Evolutionary conservation across 2,797 vertebrate species (phyloP).

Genomic region (Chelon labrosus): DNA sequence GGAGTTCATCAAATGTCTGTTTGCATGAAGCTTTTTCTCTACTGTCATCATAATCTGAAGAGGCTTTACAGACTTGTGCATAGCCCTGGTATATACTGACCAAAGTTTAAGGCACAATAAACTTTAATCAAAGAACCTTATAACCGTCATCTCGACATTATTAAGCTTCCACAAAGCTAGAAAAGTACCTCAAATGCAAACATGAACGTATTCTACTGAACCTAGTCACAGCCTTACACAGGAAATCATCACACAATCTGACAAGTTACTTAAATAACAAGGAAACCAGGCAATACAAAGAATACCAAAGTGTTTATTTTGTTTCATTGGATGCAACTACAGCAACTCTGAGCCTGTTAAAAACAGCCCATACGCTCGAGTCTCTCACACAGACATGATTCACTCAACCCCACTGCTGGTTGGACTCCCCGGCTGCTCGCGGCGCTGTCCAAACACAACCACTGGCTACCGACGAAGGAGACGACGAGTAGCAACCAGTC

Average conservation of each 20-base stretch:
- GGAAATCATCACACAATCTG: background rate
- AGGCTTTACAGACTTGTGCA: too few relatives aligned
- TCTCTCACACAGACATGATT: conserved; percentile 10
- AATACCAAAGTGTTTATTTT: conserved; percentile 73
- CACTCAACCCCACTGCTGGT: conserved; percentile 10
- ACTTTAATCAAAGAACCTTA: too few relatives aligned
- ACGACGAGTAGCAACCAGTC: conserved; percentile 39
- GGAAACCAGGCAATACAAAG: conserved; percentile 24
- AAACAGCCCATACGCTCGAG: conserved; percentile 29
- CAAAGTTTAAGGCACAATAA: too few relatives aligned
- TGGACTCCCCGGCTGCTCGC: conserved; percentile 54
- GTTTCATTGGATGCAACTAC: conserved; percentile 59
- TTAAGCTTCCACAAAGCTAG: too few relatives aligned
- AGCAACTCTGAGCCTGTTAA: conserved; percentile 59
- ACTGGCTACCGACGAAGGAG: conserved; percentile 16
- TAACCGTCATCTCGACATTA: too few relatives aligned
- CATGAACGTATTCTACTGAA: too few relatives aligned
- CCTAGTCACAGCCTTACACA: too few relatives aligned
- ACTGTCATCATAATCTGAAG: background rate
- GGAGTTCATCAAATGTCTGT: background rate
- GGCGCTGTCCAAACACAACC: conserved; percentile 50
- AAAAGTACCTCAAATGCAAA: too few relatives aligned
- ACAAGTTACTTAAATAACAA: background rate
- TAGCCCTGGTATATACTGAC: too few relatives aligned
- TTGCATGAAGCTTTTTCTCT: background rate